Conservation (phyloP, 2,888 invertebrate genomes). For the Eupithecia abbreviata region DNA sequence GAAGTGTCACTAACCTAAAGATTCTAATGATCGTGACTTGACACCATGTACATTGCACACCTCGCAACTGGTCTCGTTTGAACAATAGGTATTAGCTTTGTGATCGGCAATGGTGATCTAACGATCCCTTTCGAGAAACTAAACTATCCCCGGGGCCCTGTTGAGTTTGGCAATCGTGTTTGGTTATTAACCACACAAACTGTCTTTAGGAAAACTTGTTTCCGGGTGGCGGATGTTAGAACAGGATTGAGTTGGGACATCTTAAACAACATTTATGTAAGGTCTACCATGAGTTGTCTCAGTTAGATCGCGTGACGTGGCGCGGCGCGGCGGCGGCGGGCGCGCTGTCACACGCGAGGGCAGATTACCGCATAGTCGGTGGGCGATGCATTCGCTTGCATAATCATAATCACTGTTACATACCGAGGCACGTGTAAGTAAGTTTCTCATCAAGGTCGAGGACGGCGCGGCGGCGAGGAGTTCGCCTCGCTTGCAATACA, state of each 20-base stretch:
- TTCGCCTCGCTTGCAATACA: not conserved
- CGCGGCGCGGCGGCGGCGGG: too few species aligned
- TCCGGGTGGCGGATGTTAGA: not conserved
- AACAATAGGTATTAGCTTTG: not conserved
- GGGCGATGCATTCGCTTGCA: not conserved
- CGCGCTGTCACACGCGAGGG: not conserved
- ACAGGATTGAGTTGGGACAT: not conserved
- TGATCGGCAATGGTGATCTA: not conserved
- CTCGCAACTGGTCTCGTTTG: too few species aligned
- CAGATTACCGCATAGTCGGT: not conserved
- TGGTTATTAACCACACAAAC: not conserved
- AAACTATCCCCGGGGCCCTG: not conserved
- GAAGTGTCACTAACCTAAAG: too few species aligned
- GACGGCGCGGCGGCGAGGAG: not conserved
- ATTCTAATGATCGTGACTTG: too few species aligned
- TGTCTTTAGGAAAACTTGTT: not conserved
- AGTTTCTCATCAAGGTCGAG: not conserved
- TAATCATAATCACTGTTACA: conserved; percentile 1
- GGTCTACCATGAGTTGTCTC: too few species aligned
- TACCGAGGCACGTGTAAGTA: not conserved
- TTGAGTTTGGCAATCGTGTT: not conserved
- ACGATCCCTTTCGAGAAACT: not conserved
- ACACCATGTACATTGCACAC: too few species aligned
- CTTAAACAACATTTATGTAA: not conserved
- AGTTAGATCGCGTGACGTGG: too few species aligned